Evolutionary conservation across 2,888 invertebrate species (phyloP).

Genomic region (Eristalis pertinax): DNA sequence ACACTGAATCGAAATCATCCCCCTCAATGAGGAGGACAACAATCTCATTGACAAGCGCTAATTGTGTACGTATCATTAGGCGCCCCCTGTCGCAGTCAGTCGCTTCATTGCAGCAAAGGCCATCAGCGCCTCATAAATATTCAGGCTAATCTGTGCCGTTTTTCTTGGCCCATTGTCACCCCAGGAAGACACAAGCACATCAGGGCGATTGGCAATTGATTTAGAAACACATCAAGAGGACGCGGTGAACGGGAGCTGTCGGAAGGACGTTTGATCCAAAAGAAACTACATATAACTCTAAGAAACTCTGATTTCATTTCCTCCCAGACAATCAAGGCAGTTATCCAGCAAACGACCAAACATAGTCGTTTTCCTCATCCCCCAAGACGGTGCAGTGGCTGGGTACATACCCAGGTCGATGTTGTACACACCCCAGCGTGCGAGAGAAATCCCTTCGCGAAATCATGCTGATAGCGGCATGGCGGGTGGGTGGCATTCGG

Average conservation of each 20-base stretch:
- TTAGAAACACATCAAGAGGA: constrained; percentile 72
- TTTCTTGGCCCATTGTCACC: constrained; percentile 64
- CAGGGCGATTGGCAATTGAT: constrained; percentile 73
- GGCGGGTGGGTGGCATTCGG: constrained; percentile 24
- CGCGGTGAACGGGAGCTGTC: constrained; percentile 23
- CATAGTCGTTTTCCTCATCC: constrained; percentile 56
- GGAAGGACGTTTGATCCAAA: constrained; percentile 69
- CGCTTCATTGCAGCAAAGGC: constrained; percentile 25
- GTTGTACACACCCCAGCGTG: constrained; percentile 44
- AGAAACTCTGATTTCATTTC: constrained; percentile 72
- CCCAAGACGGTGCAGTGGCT: not conserved
- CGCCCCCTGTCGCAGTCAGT: constrained; percentile 36
- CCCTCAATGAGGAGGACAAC: constrained; percentile 45
- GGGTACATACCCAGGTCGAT: constrained; percentile 15
- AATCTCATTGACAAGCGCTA: constrained; percentile 67
- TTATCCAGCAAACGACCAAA: constrained; percentile 60
- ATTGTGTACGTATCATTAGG: constrained; percentile 70
- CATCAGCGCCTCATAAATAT: constrained; percentile 71
- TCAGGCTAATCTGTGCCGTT: constrained; percentile 71
- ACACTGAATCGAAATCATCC: constrained; percentile 54
- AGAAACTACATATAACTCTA: constrained; percentile 62
- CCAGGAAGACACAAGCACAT: constrained; percentile 62
- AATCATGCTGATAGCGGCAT: constrained; percentile 30
- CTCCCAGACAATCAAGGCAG: constrained; percentile 72
- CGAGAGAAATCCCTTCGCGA: constrained; percentile 42